These are phyloP conservation scores for Acridotheres tristis DNA, from an alignment of 2,797 vertebrate species.

Conservation along the genomic window DNA sequence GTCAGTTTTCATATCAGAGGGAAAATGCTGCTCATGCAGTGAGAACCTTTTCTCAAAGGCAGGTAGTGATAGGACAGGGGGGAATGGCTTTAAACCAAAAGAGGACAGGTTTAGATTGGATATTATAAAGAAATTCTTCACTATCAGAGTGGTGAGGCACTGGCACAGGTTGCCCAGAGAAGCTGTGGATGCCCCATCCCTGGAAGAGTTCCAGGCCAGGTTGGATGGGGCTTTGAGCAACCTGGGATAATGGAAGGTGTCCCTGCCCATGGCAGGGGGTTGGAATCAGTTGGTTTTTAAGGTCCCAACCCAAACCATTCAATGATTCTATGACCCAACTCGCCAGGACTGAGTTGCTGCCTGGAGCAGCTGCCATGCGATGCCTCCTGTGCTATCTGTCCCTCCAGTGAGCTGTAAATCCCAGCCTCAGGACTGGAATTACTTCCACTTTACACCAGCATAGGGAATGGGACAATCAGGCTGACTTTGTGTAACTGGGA, in stretches of 20 bases:
- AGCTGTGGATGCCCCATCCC: not conserved
- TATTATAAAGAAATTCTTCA: not conserved
- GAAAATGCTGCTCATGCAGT: accelerated
- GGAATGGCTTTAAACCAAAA: not conserved
- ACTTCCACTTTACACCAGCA: not conserved
- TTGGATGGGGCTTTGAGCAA: not conserved
- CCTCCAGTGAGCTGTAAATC: not conserved
- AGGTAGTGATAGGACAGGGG: not conserved
- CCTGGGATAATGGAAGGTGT: not conserved
- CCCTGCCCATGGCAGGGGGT: not conserved
- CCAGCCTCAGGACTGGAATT: not conserved
- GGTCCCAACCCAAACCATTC: accelerated
- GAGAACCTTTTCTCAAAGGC: not conserved
- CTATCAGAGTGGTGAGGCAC: accelerated
- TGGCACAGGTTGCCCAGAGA: not conserved
- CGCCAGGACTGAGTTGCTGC: accelerated
- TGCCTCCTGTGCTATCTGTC: not conserved
- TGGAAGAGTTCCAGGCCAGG: not conserved
- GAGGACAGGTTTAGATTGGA: not conserved
- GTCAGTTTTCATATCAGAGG: not conserved
- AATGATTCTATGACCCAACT: not conserved
- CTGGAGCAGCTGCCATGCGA: accelerated
- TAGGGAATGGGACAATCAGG: slow-evolving; percentile 13
- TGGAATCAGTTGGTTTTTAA: not conserved
- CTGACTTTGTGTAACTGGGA: slow-evolving; percentile 56